These are phyloP conservation scores for Xanthia icteritia DNA, from an alignment of 2,888 invertebrate genomes.

Conservation along the genomic window DNA sequence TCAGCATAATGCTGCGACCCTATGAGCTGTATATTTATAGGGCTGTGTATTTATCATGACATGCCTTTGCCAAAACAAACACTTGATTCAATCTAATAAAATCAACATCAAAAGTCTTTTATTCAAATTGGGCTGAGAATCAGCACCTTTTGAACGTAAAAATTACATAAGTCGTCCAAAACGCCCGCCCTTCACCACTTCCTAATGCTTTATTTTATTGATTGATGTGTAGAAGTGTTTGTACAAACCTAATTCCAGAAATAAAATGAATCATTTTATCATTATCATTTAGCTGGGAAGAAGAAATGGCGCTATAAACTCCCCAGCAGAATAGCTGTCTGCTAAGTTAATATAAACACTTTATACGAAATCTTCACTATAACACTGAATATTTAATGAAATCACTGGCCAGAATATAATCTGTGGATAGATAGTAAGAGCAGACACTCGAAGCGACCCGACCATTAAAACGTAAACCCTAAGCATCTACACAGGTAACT, in stretches of 20 bases:
- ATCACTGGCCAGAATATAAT: constrained; percentile 56
- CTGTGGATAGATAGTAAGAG: constrained; percentile 44
- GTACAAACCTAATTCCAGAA: too few species aligned
- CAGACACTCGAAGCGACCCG: constrained; percentile 42
- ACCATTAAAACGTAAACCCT: constrained; percentile 52
- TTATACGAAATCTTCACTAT: constrained; percentile 33
- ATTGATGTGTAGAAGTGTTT: too few species aligned
- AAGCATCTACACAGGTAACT: constrained; percentile 52
- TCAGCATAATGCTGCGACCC: too few species aligned
- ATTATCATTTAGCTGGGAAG: background rate
- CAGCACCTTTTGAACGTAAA: background rate
- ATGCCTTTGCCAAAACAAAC: background rate
- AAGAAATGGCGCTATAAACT: background rate
- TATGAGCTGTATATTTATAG: too few species aligned
- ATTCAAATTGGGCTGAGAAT: background rate
- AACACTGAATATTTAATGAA: constrained; percentile 60
- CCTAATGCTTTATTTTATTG: too few species aligned
- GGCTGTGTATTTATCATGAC: background rate
- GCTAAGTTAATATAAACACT: background rate
- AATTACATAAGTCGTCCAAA: background rate
- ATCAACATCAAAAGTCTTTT: background rate
- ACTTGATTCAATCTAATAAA: background rate
- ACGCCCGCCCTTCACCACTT: too few species aligned
- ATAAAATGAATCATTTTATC: too few species aligned
- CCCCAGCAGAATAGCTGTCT: background rate